A percentile compares a stretch with the other conserved stretches of the same genome.
These are phyloP conservation scores for Leptopilina drosophilae DNA, from an alignment of 2,888 invertebrate genomes.

Conservation along the genomic window DNA sequence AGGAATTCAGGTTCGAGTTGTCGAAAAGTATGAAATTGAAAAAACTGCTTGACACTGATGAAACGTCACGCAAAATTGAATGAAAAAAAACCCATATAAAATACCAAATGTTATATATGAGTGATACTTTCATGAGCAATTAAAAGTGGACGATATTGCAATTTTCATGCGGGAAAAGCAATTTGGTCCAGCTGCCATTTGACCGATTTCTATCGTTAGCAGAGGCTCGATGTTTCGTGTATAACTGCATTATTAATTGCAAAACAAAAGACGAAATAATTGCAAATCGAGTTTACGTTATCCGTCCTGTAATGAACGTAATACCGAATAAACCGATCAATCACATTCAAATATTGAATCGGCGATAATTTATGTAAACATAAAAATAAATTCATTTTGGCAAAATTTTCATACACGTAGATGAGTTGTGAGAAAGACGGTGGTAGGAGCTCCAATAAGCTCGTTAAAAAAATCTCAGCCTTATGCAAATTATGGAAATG, in stretches of 20 bases:
- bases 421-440: background rate
- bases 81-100: slow-evolving; percentile 9
- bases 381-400: background rate
- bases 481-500: slow-evolving; percentile 1
- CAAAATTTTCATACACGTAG: background rate
- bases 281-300: background rate
- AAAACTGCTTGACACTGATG: slow-evolving; percentile 1
- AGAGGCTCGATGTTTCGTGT: too few relatives aligned
- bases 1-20: too few relatives aligned
- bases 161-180: slow-evolving; percentile 9
- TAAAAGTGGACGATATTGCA: slow-evolving; percentile 8
- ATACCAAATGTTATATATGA: background rate
- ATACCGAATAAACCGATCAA: slow-evolving; percentile 15
- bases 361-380: slow-evolving; percentile 12
- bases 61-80: background rate
- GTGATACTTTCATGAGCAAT: slow-evolving; percentile 12
- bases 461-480: background rate
- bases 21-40: background rate
- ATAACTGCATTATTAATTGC: slow-evolving; percentile 17
- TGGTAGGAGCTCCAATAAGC: too few relatives aligned
- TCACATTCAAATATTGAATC: slow-evolving; percentile 27
- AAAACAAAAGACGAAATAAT: slow-evolving; percentile 23
- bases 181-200: slow-evolving; percentile 1
- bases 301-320: slow-evolving; percentile 1
- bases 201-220: background rate